These are phyloP conservation scores for Trypoxylus dichotomus DNA, from an alignment of 1,140 invertebrate species.

Conservation along the genomic window DNA sequence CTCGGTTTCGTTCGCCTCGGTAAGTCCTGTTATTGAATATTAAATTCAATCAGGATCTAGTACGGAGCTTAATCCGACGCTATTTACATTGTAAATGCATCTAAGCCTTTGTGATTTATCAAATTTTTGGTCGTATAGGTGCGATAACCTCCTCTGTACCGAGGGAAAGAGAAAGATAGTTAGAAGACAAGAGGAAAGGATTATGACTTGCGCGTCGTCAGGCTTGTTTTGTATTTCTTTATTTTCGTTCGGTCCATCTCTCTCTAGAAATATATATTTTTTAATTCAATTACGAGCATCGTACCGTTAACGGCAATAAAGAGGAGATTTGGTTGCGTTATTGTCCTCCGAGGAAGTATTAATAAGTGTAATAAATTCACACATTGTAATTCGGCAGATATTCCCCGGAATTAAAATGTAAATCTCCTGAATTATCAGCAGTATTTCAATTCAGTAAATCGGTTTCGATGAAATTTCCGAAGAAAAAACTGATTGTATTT, in stretches of 20 bases:
- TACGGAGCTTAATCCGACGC: constrained; percentile 2
- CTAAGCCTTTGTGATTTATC: constrained; percentile 25
- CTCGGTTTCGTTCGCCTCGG: background rate
- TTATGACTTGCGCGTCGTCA: background rate
- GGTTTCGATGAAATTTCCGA: constrained; percentile 1
- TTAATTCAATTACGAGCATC: constrained; percentile 12
- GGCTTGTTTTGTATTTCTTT: background rate
- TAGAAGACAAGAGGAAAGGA: background rate
- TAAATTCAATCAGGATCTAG: constrained; percentile 14
- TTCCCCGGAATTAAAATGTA: constrained; percentile 8
- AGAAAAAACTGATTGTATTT: constrained; percentile 8
- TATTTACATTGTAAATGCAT: constrained; percentile 6
- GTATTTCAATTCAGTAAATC: background rate
- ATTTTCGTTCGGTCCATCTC: background rate
- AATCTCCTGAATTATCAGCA: constrained; percentile 21
- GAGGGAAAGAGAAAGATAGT: background rate
- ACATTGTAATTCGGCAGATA: constrained; percentile 17
- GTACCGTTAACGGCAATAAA: background rate
- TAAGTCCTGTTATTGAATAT: constrained; percentile 16
- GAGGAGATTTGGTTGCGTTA: constrained; percentile 9
- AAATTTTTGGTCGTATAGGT: constrained; percentile 18
- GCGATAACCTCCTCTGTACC: background rate
- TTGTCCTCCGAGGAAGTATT: constrained; percentile 11
- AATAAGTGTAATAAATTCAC: constrained; percentile 22
- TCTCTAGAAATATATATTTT: background rate